A percentile compares a stretch with the other conserved stretches of the same genome.
Evolutionary conservation across 37 sponge, comb jelly and placozoan species (phyloP).

Genomic region (Crambe crambe): DNA sequence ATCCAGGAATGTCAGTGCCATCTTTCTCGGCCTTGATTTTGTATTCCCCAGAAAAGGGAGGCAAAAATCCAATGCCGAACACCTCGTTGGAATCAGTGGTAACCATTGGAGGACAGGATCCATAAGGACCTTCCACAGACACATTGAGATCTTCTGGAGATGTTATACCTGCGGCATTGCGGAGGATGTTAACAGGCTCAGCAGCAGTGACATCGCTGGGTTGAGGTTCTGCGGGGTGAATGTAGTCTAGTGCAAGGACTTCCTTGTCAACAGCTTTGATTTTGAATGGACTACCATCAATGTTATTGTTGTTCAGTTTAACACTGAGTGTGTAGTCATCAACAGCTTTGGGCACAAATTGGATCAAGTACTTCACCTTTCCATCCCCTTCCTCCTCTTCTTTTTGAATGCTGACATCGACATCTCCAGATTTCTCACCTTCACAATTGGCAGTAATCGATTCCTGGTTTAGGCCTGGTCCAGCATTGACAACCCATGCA

Average conservation of each 20-base stretch:
- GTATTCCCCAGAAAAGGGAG: slow-evolving; percentile 35
- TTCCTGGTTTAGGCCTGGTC: neutral
- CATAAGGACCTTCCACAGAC: slow-evolving; percentile 27
- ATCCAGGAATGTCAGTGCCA: slow-evolving; percentile 19
- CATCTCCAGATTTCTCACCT: slow-evolving; percentile 35
- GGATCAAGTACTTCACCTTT: slow-evolving; percentile 2
- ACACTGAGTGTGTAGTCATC: slow-evolving; percentile 56
- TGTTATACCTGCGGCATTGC: neutral
- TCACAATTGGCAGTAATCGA: slow-evolving; percentile 18
- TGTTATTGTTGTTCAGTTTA: slow-evolving; percentile 15
- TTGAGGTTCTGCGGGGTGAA: neutral
- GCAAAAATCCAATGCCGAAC: slow-evolving; percentile 23
- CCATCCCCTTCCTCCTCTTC: slow-evolving; percentile 11
- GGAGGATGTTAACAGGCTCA: slow-evolving; percentile 16
- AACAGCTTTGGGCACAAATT: slow-evolving; percentile 37
- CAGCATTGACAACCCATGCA: neutral
- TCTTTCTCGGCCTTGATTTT: slow-evolving; percentile 7
- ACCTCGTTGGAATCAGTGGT: neutral
- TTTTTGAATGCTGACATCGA: neutral
- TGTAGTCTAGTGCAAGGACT: slow-evolving; percentile 10
- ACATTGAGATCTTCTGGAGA: slow-evolving; percentile 5
- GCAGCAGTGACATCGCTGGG: slow-evolving; percentile 32
- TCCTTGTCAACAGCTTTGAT: slow-evolving; percentile 61
- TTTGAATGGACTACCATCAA: slow-evolving; percentile 62
- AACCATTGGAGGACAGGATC: neutral